phyloP scores from a whole-genome alignment of 2,888 invertebrate genomes.

The Agrilus biguttatus region DNA sequence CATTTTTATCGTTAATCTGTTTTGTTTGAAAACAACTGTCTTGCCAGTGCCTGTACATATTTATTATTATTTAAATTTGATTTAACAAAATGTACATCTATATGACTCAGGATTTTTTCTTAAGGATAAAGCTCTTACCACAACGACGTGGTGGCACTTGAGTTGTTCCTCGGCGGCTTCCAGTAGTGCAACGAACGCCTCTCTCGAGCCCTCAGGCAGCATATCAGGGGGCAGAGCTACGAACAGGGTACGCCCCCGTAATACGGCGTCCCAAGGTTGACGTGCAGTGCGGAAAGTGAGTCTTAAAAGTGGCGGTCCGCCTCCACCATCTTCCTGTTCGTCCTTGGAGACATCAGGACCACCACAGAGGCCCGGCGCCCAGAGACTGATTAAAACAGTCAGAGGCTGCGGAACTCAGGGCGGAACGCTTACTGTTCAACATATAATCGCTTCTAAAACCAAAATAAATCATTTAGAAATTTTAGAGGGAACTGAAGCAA shows the following conservation, averaged over 20 bases:
- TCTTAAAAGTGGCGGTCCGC: constrained; percentile 26
- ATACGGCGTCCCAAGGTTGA: constrained; percentile 30
- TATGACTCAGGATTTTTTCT: too few relatives aligned
- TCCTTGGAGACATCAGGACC: constrained; percentile 99
- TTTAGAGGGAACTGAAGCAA: background rate
- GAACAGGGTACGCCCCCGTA: constrained; percentile 63
- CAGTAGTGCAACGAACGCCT: constrained; percentile 83
- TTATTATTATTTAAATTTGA: too few relatives aligned
- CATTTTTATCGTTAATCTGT: too few relatives aligned
- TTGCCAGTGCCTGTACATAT: too few relatives aligned
- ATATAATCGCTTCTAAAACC: constrained; percentile 18
- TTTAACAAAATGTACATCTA: too few relatives aligned
- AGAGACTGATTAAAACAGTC: constrained; percentile 74
- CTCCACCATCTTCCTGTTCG: constrained; percentile 31
- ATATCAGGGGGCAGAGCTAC: constrained; percentile 79
- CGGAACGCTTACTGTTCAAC: constrained; percentile 46
- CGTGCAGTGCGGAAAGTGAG: constrained; percentile 32
- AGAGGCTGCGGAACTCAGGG: constrained; percentile 55
- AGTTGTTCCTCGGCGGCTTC: constrained; percentile 94
- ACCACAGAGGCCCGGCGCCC: constrained; percentile 99
- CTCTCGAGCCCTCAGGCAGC: constrained; percentile 83
- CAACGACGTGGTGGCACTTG: constrained; percentile 62
- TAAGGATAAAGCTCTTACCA: constrained; percentile 31
- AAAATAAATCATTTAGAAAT: constrained; percentile 6
- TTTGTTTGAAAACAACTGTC: too few relatives aligned